Evolutionary conservation across 2,113 vertebrate species (phyloP), one percentile per base, ranked within the genome.

Genomic region (Origma solitaria): DNA sequence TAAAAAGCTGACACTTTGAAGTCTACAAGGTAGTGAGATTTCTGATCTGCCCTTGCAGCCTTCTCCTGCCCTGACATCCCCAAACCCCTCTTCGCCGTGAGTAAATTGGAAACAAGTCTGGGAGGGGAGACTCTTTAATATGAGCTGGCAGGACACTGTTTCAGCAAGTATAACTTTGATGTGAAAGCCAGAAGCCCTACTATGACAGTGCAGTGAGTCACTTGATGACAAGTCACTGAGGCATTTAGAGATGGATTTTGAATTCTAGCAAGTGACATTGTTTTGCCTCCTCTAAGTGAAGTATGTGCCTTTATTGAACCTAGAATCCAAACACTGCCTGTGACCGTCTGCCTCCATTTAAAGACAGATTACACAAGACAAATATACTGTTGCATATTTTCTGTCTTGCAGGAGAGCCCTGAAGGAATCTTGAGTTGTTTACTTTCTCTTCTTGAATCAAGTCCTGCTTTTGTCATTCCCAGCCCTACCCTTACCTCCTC

Each of bases 151-250:
- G 84, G 62, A 72, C 3, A 19, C 40, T 66, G 73, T 50, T 82
- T 57, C 62, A 82, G 89, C 77, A 57, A 96, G 72, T 1, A 8
- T 0, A 76, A 60, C 84, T 87, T 50, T 13, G 57, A 70, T 44
- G 87, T 22, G 70, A 75, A 77, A 94, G 89, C 70, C 87, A 58
- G 54, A 76, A 94, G 66, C 45, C 66, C 58, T 35, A 1, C 58
- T 49, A 38, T 95, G 96, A 95, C 89, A 72, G 77, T 0, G 62
- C 78, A 76, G 50, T 94, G 95, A 97, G 90, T 97, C 93, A 97
- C 70, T 53, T 3, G 73, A 79, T 92, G 91, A 95, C 82, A 90
- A 96, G 81, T 10, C 79, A 64, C 28, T 27, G 87, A 95, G 76
- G 87, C 71, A 95, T 94, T 94, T 62, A n/a, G 87, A 90, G 25